These are phyloP conservation scores for Gopherus evgoodei DNA, from an alignment of 2,113 vertebrate species.

Conservation along the genomic window DNA sequence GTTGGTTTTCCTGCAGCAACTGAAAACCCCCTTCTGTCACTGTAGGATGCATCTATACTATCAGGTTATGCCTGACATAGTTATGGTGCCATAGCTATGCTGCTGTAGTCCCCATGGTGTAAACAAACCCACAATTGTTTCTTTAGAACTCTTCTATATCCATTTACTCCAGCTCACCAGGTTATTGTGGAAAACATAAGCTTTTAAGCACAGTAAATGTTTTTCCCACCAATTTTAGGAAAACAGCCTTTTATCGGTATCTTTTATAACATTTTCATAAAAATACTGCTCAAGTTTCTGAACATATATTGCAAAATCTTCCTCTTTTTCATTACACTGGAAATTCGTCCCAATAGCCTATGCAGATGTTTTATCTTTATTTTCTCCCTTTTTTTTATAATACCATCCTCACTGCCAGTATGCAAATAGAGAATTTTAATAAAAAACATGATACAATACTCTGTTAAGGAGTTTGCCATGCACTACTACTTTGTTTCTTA, in stretches of 20 bases:
- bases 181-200: not conserved
- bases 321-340: constrained; percentile 51
- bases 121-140: not conserved
- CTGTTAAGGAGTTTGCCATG: not conserved
- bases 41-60: not conserved
- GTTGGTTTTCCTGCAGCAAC: not conserved
- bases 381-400: not conserved
- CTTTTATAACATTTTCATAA: constrained; percentile 60
- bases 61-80: not conserved
- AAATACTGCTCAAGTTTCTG: constrained; percentile 48
- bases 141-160: not conserved
- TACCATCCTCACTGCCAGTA: not conserved
- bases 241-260: not conserved
- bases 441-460: not conserved
- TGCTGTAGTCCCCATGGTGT: not conserved
- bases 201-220: not conserved
- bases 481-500: not conserved
- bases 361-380: constrained; percentile 60
- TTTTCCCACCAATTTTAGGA: not conserved
- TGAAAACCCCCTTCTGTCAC: not conserved
- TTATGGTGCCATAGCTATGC: not conserved
- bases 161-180: not conserved
- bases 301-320: constrained; percentile 1
- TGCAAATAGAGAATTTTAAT: not conserved
- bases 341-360: constrained; percentile 67